Evolutionary conservation across 2,797 vertebrate genomes (phyloP).

Genomic region (Lagocephalus sceleratus): DNA sequence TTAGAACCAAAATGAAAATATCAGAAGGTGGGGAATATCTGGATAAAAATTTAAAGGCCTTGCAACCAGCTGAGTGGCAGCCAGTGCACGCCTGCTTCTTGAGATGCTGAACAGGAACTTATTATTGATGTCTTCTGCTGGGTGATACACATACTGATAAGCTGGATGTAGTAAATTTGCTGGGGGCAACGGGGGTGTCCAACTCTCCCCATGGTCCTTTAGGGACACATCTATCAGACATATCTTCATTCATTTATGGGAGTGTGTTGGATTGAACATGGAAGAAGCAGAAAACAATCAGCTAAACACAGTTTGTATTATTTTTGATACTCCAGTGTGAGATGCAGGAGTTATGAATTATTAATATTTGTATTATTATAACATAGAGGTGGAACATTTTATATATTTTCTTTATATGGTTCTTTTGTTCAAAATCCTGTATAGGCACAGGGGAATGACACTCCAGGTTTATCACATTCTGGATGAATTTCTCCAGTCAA

Average conservation of each 20-base stretch:
- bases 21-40: constrained; percentile 9
- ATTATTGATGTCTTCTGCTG: constrained; percentile 3
- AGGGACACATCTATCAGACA: too few species aligned
- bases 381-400: too few species aligned
- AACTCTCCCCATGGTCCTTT: too few species aligned
- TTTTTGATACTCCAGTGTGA: too few species aligned
- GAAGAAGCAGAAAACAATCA: too few species aligned
- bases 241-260: too few species aligned
- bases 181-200: too few species aligned
- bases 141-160: not conserved
- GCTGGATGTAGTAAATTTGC: not conserved
- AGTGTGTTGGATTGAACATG: too few species aligned
- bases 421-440: not conserved
- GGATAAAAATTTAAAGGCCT: constrained; percentile 19
- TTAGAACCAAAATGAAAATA: constrained; percentile 12
- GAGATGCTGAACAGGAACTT: constrained; percentile 1
- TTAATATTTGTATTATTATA: too few species aligned
- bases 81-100: constrained; percentile 5
- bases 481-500: constrained; percentile 42
- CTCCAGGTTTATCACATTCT: constrained; percentile 24
- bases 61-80: constrained; percentile 14
- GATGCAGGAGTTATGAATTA: too few species aligned
- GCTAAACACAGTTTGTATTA: too few species aligned
- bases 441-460: not conserved
- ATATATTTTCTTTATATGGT: not conserved